phyloP scores from a whole-genome alignment of 2,797 vertebrate species.

The Melanotaenia maccullochi region DNA sequence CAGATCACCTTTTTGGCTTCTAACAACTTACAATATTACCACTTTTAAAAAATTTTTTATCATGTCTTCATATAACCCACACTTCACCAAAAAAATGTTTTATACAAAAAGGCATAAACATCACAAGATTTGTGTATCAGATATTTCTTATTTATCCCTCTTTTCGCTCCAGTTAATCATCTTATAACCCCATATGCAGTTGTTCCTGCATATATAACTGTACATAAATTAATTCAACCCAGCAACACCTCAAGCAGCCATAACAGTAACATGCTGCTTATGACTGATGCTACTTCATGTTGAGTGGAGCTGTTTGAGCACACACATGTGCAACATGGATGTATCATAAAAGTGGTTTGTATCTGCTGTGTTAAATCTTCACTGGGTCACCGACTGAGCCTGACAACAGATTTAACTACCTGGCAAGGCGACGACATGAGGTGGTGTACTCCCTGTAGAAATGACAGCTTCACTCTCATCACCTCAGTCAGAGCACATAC shows the following conservation, averaged over 20 bases:
- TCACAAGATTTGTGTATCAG: too few species aligned
- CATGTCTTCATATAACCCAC: too few species aligned
- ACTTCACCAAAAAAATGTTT: too few species aligned
- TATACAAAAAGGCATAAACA: too few species aligned
- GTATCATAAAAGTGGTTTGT: conserved; percentile 22
- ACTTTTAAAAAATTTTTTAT: too few species aligned
- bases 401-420: conserved; percentile 13
- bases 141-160: too few species aligned
- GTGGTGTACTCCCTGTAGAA: conserved; percentile 38
- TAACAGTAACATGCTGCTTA: neutral
- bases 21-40: too few species aligned
- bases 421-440: conserved; percentile 36
- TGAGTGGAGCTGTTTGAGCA: conserved; percentile 4
- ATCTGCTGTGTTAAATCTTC: conserved; percentile 50
- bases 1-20: too few species aligned
- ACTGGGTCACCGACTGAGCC: conserved; percentile 16
- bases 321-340: conserved; percentile 4
- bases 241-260: neutral
- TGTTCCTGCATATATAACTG: neutral
- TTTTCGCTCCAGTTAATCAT: neutral
- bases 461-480: conserved; percentile 49
- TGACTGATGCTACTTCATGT: neutral
- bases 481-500: conserved; percentile 34
- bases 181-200: neutral
- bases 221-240: neutral